These are phyloP conservation scores for Ranitomeya variabilis DNA, from an alignment of 2,113 vertebrate genomes.

Conservation along the genomic window DNA sequence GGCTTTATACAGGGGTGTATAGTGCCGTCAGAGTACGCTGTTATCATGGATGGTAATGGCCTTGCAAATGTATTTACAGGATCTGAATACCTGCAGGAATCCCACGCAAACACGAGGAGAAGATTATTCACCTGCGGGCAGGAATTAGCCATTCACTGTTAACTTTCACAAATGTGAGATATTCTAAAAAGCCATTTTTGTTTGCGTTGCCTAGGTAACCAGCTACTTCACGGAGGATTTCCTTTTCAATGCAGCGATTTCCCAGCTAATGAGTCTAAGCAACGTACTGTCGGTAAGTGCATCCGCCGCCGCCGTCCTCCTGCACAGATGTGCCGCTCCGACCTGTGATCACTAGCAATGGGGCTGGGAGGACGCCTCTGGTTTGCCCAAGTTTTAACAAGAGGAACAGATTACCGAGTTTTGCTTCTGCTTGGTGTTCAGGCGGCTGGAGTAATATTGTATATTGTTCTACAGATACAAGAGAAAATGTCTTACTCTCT, in stretches of 20 bases:
- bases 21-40: too few relatives aligned
- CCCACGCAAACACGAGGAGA: not conserved
- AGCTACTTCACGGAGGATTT: conserved; percentile 85
- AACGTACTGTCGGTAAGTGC: conserved; percentile 82
- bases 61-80: not conserved
- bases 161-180: conserved; percentile 24
- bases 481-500: not conserved
- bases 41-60: not conserved
- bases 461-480: not conserved
- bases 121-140: conserved; percentile 14
- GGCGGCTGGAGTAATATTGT: not conserved
- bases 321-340: conserved; percentile 28
- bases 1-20: not conserved
- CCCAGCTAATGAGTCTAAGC: conserved; percentile 89
- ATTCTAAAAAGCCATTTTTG: conserved; percentile 50
- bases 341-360: conserved; percentile 13
- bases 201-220: conserved; percentile 79
- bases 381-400: not conserved
- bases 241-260: conserved; percentile 88
- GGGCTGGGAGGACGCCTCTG: not conserved
- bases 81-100: not conserved
- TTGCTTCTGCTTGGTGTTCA: not conserved
- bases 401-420: not conserved
- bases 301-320: conserved; percentile 32
- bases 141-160: conserved; percentile 33